These are phyloP conservation scores for Mixornis gularis DNA, from an alignment of 2,113 vertebrate genomes.

Conservation along the genomic window DNA sequence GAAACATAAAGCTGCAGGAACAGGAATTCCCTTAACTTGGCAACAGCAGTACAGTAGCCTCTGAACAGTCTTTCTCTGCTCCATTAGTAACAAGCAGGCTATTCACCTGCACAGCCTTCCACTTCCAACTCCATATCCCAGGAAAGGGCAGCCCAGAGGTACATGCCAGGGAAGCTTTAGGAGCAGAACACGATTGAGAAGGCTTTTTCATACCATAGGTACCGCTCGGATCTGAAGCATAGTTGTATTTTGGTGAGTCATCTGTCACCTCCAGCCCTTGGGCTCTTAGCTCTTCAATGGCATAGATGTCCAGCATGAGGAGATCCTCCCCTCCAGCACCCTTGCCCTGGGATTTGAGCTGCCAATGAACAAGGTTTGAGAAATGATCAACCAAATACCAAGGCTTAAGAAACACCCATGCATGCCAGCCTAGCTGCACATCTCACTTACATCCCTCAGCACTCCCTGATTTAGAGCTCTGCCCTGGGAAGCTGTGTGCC, in stretches of 20 bases:
- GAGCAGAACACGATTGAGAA: not conserved
- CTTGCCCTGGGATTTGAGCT: conserved; percentile 95
- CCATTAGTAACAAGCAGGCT: not conserved
- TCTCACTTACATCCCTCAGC: not conserved
- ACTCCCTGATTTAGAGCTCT: not conserved
- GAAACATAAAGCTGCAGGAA: not conserved
- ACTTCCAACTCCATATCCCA: not conserved
- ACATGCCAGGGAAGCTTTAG: not conserved
- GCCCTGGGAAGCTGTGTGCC: not conserved
- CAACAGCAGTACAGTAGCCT: not conserved
- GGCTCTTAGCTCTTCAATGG: conserved; percentile 91
- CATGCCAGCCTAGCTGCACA: fast-evolving
- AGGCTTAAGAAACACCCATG: not conserved
- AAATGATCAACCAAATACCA: not conserved
- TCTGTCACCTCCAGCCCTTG: conserved; percentile 79
- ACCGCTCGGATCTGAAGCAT: conserved; percentile 69
- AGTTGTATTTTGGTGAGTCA: conserved; percentile 87
- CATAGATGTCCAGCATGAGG: conserved; percentile 97
- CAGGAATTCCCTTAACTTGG: not conserved
- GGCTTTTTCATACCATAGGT: conserved; percentile 65
- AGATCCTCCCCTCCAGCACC: conserved; percentile 87
- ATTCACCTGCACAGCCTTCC: not conserved
- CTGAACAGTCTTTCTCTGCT: not conserved
- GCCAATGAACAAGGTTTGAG: not conserved
- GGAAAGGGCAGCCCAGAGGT: not conserved